Evolutionary conservation across 1,140 invertebrate species (phyloP).

Genomic region (Akabosia matsudoensis): DNA sequence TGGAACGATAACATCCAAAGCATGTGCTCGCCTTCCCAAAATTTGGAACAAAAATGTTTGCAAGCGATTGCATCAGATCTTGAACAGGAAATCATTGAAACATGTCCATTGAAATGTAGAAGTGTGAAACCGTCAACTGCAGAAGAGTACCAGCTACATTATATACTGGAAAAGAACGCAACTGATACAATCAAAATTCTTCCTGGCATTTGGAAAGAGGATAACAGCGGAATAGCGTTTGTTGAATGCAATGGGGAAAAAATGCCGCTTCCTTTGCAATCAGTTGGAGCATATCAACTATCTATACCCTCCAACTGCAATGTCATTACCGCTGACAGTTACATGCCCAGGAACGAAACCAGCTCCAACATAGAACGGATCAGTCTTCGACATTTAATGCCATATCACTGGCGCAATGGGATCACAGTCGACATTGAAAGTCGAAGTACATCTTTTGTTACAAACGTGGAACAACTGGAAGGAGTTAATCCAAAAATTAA

Average conservation of each 20-base stretch:
- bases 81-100: neutral
- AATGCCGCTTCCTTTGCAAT: neutral
- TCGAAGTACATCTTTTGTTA: neutral
- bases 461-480: neutral
- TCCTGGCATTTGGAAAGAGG: neutral
- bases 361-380: neutral
- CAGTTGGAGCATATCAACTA: neutral
- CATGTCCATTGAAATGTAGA: neutral
- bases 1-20: neutral
- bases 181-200: neutral
- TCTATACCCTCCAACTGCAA: neutral
- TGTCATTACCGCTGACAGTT: neutral
- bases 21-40: neutral
- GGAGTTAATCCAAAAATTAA: neutral
- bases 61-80: neutral
- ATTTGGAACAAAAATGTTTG: neutral
- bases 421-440: neutral
- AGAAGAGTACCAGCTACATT: neutral
- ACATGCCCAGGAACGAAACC: neutral
- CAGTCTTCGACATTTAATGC: neutral
- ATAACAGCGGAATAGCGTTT: neutral
- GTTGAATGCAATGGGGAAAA: neutral
- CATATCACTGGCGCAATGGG: neutral
- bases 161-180: neutral
- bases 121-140: neutral